Evolutionary conservation across 2,888 invertebrate genomes (phyloP).

Genomic region (Harpalus rubripes): DNA sequence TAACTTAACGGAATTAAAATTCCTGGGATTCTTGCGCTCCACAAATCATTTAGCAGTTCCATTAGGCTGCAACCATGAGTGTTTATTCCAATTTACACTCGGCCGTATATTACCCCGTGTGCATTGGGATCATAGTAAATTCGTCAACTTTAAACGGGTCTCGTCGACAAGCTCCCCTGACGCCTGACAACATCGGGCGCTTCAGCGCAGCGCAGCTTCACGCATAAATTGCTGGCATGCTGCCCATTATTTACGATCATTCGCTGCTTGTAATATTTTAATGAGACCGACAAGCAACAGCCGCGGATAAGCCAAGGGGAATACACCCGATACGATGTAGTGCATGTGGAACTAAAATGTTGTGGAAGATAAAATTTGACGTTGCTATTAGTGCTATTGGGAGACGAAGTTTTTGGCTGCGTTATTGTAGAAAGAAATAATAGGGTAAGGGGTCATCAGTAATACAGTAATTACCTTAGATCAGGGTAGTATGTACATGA

Average conservation of each 20-base stretch:
- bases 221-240: conserved; percentile 56
- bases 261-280: conserved; percentile 62
- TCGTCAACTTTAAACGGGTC: conserved; percentile 44
- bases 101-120: conserved; percentile 4
- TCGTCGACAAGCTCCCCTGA: conserved; percentile 17
- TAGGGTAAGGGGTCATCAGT: too few relatives aligned
- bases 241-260: conserved; percentile 61
- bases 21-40: background rate
- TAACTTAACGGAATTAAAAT: conserved; percentile 7
- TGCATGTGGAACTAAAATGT: background rate
- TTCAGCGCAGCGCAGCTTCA: conserved; percentile 31
- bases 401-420: background rate
- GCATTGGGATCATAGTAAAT: conserved; percentile 32
- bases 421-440: too few relatives aligned
- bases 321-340: conserved; percentile 15
- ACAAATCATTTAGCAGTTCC: conserved; percentile 16
- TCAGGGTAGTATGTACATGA: too few relatives aligned
- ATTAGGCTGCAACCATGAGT: conserved; percentile 1
- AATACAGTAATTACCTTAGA: too few relatives aligned
- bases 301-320: conserved; percentile 48
- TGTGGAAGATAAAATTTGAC: background rate
- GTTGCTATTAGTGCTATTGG: background rate
- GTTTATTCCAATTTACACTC: conserved; percentile 17
- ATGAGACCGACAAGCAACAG: conserved; percentile 55
- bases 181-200: conserved; percentile 3